Conservation (phyloP, 2,888 invertebrate species). For the Pyrgus malvae region DNA sequence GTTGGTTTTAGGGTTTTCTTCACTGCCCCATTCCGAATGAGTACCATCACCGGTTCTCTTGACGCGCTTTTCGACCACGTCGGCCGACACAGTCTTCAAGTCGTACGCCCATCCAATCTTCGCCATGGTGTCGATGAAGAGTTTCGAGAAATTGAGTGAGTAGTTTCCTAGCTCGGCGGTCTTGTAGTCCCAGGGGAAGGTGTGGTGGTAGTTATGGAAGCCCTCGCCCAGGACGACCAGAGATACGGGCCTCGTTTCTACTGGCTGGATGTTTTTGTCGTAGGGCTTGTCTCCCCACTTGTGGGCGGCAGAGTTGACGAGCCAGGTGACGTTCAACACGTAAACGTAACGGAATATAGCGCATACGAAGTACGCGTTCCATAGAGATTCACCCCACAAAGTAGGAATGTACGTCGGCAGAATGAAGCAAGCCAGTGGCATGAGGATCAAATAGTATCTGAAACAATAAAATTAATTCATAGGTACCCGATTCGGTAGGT, state of each 20-base stretch:
- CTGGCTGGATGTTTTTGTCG: conserved; percentile 87
- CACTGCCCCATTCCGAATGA: conserved; percentile 88
- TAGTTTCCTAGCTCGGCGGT: conserved; percentile 89
- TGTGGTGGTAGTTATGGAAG: conserved; percentile 94
- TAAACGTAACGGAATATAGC: conserved; percentile 89
- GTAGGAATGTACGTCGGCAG: conserved; percentile 88
- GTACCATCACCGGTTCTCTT: conserved; percentile 88
- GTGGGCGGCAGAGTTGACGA: conserved; percentile 95
- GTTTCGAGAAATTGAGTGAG: conserved; percentile 86
- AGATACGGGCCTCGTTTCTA: conserved; percentile 85
- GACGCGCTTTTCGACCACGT: conserved; percentile 86
- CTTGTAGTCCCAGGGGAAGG: conserved; percentile 93
- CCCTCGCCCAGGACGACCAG: conserved; percentile 88
- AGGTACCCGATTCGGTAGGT: no score
- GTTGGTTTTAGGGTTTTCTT: no score
- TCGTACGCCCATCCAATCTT: conserved; percentile 94
- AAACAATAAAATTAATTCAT: no score
- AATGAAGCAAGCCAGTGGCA: conserved; percentile 88
- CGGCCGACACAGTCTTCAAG: conserved; percentile 88
- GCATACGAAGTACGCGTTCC: conserved; percentile 85
- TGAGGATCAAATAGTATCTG: conserved; percentile 85
- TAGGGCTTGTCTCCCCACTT: conserved; percentile 88
- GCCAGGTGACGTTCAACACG: conserved; percentile 92
- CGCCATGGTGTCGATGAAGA: conserved; percentile 90
- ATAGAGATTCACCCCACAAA: conserved; percentile 87